These are phyloP conservation scores for Trachelus iudaicus DNA, from an alignment of 2,888 invertebrate genomes.

Conservation along the genomic window DNA sequence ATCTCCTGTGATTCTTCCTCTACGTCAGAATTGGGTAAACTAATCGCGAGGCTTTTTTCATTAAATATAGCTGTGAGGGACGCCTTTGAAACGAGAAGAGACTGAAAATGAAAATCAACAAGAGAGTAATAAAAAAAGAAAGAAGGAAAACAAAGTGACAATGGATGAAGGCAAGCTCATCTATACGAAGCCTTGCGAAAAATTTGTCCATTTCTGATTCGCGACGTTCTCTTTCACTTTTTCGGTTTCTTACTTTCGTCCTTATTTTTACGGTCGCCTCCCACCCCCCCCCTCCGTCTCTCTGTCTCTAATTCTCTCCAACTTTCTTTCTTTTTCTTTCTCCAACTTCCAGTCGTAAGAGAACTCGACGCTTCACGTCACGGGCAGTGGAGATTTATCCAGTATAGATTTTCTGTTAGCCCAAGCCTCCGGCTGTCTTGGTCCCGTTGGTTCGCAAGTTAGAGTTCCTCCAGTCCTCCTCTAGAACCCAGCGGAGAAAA, in stretches of 20 bases:
- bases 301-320: background rate
- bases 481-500: slow-evolving; percentile 59
- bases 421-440: slow-evolving; percentile 68
- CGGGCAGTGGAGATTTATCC: slow-evolving; percentile 55
- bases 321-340: slow-evolving; percentile 6
- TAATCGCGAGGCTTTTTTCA: background rate
- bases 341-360: slow-evolving; percentile 5
- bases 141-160: background rate
- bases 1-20: background rate
- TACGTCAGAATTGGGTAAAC: background rate
- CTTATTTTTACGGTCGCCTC: background rate
- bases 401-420: slow-evolving; percentile 48
- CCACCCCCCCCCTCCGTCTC: background rate
- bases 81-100: background rate
- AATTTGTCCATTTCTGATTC: background rate
- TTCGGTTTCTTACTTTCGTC: background rate
- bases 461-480: slow-evolving; percentile 70
- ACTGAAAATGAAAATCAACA: background rate
- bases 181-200: background rate
- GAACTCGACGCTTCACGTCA: slow-evolving; percentile 36
- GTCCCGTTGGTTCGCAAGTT: slow-evolving; percentile 73
- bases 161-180: background rate
- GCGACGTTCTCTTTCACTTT: background rate
- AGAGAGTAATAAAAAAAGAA: background rate
- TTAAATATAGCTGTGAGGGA: background rate